Evolutionary conservation across 2,797 vertebrate genomes (phyloP).

Genomic region (Eupleurogrammus muticus): DNA sequence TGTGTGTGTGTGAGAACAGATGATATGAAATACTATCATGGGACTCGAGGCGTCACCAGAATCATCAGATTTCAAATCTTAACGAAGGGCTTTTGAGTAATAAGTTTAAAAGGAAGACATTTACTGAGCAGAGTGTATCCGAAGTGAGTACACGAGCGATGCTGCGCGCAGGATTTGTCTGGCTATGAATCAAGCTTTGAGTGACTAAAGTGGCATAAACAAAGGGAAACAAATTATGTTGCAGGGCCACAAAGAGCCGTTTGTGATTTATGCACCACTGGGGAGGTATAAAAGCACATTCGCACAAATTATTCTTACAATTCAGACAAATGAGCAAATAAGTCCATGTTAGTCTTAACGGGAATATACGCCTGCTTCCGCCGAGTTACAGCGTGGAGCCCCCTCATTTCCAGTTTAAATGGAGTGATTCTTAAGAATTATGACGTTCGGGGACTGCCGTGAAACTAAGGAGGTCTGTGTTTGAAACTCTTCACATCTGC

Average conservation of each 20-base stretch:
- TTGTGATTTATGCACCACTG: constrained; percentile 77
- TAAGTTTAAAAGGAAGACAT: constrained; percentile 42
- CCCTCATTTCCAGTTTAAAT: constrained; percentile 69
- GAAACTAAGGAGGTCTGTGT: constrained; percentile 67
- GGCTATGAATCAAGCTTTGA: constrained; percentile 70
- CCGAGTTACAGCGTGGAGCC: constrained; percentile 55
- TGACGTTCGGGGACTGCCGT: constrained; percentile 59
- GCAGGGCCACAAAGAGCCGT: constrained; percentile 71
- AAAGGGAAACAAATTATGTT: constrained; percentile 69
- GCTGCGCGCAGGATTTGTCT: constrained; percentile 57
- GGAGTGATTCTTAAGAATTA: constrained; percentile 73
- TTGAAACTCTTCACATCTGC: constrained; percentile 73
- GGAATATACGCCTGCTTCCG: constrained; percentile 71
- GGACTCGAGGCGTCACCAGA: constrained; percentile 30
- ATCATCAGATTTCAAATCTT: constrained; percentile 36
- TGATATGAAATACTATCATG: constrained; percentile 15
- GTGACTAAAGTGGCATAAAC: constrained; percentile 69
- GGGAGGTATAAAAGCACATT: constrained; percentile 80
- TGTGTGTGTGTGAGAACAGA: constrained; percentile 2
- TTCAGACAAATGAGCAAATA: constrained; percentile 81
- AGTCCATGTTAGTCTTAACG: constrained; percentile 75
- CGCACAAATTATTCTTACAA: constrained; percentile 79
- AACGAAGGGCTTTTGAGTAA: constrained; percentile 35
- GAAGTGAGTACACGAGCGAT: constrained; percentile 59
- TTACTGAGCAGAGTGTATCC: constrained; percentile 45